Evolutionary conservation across 2,797 vertebrate species (phyloP).

Genomic region (Sebastiscus albofasciatus): DNA sequence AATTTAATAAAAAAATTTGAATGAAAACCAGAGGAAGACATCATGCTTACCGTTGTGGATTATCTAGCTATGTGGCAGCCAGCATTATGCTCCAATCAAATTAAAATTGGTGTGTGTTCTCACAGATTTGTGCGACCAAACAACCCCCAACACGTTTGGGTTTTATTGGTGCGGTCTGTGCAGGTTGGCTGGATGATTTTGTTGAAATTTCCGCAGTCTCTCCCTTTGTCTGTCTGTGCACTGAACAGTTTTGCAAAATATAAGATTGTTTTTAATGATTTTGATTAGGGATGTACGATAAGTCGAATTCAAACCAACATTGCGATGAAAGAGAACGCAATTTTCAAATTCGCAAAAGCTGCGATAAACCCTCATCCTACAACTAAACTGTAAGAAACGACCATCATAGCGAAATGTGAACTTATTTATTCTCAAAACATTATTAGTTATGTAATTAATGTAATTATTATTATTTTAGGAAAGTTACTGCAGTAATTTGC

Average conservation of each 20-base stretch:
- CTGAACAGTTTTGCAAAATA: not conserved
- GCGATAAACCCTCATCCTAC: too few relatives aligned
- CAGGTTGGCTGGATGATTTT: not conserved
- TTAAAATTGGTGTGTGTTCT: constrained; percentile 6
- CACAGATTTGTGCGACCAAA: not conserved
- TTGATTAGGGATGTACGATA: not conserved
- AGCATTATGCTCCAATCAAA: constrained; percentile 3
- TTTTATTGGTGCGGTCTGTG: not conserved
- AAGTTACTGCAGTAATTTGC: too few relatives aligned
- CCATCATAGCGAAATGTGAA: too few relatives aligned
- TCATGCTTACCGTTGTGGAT: constrained; percentile 16
- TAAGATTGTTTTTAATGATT: accelerated
- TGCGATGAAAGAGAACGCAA: not conserved
- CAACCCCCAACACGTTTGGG: not conserved
- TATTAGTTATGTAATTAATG: too few relatives aligned
- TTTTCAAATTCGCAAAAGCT: too few relatives aligned
- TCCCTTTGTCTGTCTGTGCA: not conserved
- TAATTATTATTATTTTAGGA: too few relatives aligned
- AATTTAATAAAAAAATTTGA: constrained; percentile 32
- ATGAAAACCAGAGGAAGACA: constrained; percentile 33
- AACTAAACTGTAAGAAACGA: too few relatives aligned
- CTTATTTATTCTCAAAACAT: too few relatives aligned
- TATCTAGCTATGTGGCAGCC: constrained; percentile 13
- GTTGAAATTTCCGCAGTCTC: not conserved
- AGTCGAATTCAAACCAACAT: not conserved